Conservation (phyloP, 2,888 invertebrate species). For the Gasteruption jaculator region DNA sequence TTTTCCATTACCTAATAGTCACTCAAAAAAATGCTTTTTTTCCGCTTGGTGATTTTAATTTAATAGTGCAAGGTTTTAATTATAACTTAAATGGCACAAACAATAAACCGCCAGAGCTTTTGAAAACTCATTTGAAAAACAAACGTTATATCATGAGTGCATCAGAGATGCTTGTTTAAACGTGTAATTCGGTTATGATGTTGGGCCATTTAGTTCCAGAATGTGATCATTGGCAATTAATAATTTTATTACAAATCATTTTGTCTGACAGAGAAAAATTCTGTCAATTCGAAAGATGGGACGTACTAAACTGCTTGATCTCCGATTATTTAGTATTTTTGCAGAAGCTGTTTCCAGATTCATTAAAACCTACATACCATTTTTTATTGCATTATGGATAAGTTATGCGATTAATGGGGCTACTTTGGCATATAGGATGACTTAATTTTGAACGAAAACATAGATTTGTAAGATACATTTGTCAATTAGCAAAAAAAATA, state of each 20-base stretch:
- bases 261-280: conserved; percentile 10
- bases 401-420: conserved; percentile 17
- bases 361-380: conserved; percentile 24
- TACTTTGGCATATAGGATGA: conserved; percentile 10
- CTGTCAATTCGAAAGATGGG: conserved; percentile 6
- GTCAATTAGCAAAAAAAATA: conserved; percentile 17
- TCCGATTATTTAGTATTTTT: conserved; percentile 18
- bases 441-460: conserved; percentile 23
- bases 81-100: too few relatives aligned
- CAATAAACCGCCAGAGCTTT: too few relatives aligned
- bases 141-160: too few relatives aligned
- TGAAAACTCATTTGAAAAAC: too few relatives aligned
- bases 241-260: conserved; percentile 15
- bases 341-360: conserved; percentile 9
- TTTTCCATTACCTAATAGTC: too few relatives aligned
- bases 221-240: conserved; percentile 15
- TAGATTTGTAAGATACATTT: conserved; percentile 10
- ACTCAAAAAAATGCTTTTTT: too few relatives aligned
- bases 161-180: too few relatives aligned
- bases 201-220: too few relatives aligned
- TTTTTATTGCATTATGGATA: conserved; percentile 23
- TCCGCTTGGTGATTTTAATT: too few relatives aligned
- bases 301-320: conserved; percentile 10
- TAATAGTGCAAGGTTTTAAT: too few relatives aligned
- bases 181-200: too few relatives aligned